phyloP scores from a whole-genome alignment of 2,888 invertebrate species.

The Heliconius erato region DNA sequence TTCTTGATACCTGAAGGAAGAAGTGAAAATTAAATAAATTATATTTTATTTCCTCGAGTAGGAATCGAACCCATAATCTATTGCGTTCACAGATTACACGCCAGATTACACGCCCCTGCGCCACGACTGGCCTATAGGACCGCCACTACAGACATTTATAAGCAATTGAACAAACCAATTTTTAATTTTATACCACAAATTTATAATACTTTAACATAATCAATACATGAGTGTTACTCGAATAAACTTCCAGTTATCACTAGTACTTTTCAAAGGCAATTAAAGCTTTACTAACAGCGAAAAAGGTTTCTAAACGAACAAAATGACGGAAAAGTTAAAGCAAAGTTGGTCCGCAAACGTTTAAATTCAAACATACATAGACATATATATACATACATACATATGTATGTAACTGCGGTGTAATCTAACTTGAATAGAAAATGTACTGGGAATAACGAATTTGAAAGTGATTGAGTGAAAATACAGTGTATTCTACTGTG shows the following conservation, averaged over 20 bases:
- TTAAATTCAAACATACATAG: conserved; percentile 11
- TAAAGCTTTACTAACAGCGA: neutral
- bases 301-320: conserved; percentile 14
- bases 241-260: neutral
- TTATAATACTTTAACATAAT: too few relatives aligned
- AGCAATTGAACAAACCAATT: too few relatives aligned
- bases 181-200: too few relatives aligned
- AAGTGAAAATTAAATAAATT: too few relatives aligned
- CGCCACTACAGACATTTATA: too few relatives aligned
- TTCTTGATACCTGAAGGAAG: too few relatives aligned
- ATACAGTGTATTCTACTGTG: neutral
- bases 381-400: neutral
- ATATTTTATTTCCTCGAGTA: too few relatives aligned
- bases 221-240: too few relatives aligned
- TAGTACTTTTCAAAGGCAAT: neutral
- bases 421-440: conserved; percentile 30
- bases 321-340: neutral
- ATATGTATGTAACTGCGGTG: conserved; percentile 17
- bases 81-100: too few relatives aligned
- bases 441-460: conserved; percentile 19
- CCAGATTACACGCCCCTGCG: too few relatives aligned
- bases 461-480: neutral
- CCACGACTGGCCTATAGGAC: too few relatives aligned
- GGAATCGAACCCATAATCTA: too few relatives aligned
- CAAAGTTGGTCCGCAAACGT: conserved; percentile 14